A percentile compares a stretch with the other conserved stretches of the same genome.
These are phyloP conservation scores for Notolepis coatsorum DNA, from an alignment of 2,797 vertebrate genomes.

Conservation along the genomic window DNA sequence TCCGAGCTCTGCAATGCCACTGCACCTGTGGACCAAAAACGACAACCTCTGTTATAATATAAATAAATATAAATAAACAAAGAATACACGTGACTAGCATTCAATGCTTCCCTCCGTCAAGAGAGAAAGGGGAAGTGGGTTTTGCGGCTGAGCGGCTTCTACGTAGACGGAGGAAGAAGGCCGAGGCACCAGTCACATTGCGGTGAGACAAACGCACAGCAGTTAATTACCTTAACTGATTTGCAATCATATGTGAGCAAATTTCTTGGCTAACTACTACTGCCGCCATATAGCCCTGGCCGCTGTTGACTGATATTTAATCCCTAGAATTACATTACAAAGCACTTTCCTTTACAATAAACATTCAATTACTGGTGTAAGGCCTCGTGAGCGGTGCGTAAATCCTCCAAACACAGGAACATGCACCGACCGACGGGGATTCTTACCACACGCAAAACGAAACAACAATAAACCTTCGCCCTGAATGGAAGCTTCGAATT, in stretches of 20 bases:
- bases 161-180: background rate
- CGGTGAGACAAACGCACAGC: background rate
- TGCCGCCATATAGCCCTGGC: background rate
- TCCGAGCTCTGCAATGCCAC: constrained; percentile 97
- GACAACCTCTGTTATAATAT: background rate
- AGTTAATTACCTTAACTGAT: constrained; percentile 2
- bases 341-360: background rate
- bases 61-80: background rate
- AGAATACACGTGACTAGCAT: background rate
- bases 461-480: constrained; percentile 5
- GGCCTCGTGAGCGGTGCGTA: background rate
- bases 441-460: constrained; percentile 10
- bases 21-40: constrained; percentile 86
- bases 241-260: background rate
- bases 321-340: background rate
- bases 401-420: background rate
- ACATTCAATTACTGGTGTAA: background rate
- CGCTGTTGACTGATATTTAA: background rate
- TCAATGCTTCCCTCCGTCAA: background rate
- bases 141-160: background rate
- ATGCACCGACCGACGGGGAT: background rate
- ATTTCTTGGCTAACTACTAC: background rate
- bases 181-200: background rate
- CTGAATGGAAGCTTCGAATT: constrained; percentile 2
- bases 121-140: background rate